These are phyloP conservation scores for Lophotriccus pileatus DNA, from an alignment of 2,797 vertebrate genomes.

Conservation along the genomic window DNA sequence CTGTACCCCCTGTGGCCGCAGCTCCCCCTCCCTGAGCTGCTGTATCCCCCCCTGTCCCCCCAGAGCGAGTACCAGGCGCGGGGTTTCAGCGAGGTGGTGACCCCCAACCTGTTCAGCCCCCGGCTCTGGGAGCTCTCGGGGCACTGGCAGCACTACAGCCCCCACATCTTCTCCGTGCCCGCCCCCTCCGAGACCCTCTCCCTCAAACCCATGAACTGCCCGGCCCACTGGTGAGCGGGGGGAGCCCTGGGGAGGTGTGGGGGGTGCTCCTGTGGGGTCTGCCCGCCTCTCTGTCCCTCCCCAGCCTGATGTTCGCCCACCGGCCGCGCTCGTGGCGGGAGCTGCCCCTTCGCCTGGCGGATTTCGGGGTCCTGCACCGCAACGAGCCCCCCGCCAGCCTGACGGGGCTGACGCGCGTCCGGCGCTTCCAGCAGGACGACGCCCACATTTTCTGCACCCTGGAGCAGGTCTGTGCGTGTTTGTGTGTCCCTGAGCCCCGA, in stretches of 20 bases:
- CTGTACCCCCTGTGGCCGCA: too few species aligned
- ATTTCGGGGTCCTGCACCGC: conserved; percentile 92
- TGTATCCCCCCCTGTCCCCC: fast-evolving
- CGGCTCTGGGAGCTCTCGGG: conserved; percentile 90
- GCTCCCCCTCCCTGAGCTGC: not conserved
- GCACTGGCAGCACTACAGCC: conserved; percentile 92
- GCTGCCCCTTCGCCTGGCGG: conserved; percentile 90
- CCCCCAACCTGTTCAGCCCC: conserved; percentile 87
- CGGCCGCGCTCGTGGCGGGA: conserved; percentile 91
- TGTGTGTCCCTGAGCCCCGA: not conserved
- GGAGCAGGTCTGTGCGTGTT: conserved; percentile 80
- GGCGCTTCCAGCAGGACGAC: conserved; percentile 92
- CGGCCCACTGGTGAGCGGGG: conserved; percentile 86
- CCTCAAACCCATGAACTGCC: conserved; percentile 97
- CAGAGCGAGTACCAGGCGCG: conserved; percentile 86
- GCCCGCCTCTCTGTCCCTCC: not conserved
- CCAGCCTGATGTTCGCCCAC: conserved; percentile 91
- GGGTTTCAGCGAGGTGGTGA: conserved; percentile 91
- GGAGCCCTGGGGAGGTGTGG: not conserved
- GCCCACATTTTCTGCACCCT: conserved; percentile 92
- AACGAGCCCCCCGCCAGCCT: conserved; percentile 87
- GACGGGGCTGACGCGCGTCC: conserved; percentile 86
- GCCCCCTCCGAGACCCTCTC: conserved; percentile 80
- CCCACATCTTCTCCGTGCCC: conserved; percentile 88
- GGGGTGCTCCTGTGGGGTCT: not conserved